phyloP scores from a whole-genome alignment of 1,140 invertebrate genomes.

The Bradysia coprophila region DNA sequence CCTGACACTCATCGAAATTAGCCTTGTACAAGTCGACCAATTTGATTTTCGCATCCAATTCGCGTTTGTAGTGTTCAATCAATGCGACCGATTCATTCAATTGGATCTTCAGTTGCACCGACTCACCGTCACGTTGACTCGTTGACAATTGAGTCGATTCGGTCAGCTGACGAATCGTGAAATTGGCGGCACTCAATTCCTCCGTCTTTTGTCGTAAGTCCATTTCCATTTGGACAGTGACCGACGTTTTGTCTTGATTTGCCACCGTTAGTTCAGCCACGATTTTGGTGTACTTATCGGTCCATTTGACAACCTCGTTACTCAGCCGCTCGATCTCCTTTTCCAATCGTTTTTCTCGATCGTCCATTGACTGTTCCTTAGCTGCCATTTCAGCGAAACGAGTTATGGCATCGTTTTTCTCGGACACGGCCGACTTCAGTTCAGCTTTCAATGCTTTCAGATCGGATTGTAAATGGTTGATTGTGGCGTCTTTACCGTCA shows the following conservation, averaged over 20 bases:
- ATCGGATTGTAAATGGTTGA: constrained; percentile 45
- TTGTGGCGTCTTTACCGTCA: constrained; percentile 44
- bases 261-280: constrained; percentile 56
- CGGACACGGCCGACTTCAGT: constrained; percentile 41
- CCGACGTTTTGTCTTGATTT: constrained; percentile 51
- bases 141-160: constrained; percentile 46
- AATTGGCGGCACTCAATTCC: constrained; percentile 48
- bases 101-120: constrained; percentile 53
- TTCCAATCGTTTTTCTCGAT: constrained; percentile 64
- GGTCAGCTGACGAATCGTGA: constrained; percentile 37
- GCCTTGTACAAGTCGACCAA: constrained; percentile 70
- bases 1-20: constrained; percentile 51
- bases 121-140: constrained; percentile 47
- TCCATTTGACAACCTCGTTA: constrained; percentile 56
- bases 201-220: constrained; percentile 60
- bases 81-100: constrained; percentile 53
- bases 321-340: constrained; percentile 54
- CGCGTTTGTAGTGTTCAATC: constrained; percentile 64
- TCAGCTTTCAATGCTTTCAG: constrained; percentile 40
- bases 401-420: constrained; percentile 67
- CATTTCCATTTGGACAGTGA: constrained; percentile 51
- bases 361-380: constrained; percentile 55
- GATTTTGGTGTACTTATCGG: constrained; percentile 52
- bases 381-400: constrained; percentile 62
- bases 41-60: constrained; percentile 67